phyloP scores from a whole-genome alignment of 2,113 vertebrate species.

The Hippocampus mohnikei region DNA sequence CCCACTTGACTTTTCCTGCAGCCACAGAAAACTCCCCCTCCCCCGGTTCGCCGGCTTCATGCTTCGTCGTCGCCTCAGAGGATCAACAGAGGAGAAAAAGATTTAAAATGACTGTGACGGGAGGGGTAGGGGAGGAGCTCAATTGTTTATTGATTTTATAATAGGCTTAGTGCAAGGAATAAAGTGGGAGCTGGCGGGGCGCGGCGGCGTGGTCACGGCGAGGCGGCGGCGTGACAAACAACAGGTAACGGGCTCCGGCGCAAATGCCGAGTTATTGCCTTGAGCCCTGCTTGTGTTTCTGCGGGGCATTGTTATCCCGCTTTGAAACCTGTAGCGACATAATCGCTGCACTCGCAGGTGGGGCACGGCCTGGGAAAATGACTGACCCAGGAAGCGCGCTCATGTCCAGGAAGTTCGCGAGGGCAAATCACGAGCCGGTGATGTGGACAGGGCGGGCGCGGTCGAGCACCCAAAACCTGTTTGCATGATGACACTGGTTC shows the following conservation, averaged over 20 bases:
- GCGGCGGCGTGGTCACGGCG: slow-evolving; percentile 57
- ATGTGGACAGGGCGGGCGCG: not conserved
- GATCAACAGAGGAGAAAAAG: slow-evolving; percentile 77
- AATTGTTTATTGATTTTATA: slow-evolving; percentile 86
- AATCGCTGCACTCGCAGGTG: slow-evolving; percentile 61
- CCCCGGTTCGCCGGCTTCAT: slow-evolving; percentile 47
- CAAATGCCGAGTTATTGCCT: slow-evolving; percentile 64
- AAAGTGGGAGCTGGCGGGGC: slow-evolving; percentile 64
- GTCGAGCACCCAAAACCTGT: too few relatives aligned
- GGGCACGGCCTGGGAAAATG: slow-evolving; percentile 43
- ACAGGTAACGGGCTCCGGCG: slow-evolving; percentile 65
- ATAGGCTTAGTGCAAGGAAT: slow-evolving; percentile 80
- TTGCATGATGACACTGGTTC: too few relatives aligned
- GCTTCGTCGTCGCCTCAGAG: slow-evolving; percentile 63
- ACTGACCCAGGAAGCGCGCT: not conserved
- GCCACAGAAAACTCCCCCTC: not conserved
- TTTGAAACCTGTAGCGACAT: slow-evolving; percentile 61
- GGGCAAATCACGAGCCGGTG: not conserved
- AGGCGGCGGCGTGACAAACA: slow-evolving; percentile 71
- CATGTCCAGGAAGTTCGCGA: not conserved
- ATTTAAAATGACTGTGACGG: slow-evolving; percentile 64
- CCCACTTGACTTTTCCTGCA: slow-evolving; percentile 4
- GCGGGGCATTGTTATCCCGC: slow-evolving; percentile 55
- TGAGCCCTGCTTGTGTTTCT: slow-evolving; percentile 34
- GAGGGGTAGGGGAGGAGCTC: slow-evolving; percentile 49